A percentile compares a stretch with the other conserved stretches of the same genome.
phyloP scores from a whole-genome alignment of 2,888 invertebrate genomes.

The Cerastoderma edule region DNA sequence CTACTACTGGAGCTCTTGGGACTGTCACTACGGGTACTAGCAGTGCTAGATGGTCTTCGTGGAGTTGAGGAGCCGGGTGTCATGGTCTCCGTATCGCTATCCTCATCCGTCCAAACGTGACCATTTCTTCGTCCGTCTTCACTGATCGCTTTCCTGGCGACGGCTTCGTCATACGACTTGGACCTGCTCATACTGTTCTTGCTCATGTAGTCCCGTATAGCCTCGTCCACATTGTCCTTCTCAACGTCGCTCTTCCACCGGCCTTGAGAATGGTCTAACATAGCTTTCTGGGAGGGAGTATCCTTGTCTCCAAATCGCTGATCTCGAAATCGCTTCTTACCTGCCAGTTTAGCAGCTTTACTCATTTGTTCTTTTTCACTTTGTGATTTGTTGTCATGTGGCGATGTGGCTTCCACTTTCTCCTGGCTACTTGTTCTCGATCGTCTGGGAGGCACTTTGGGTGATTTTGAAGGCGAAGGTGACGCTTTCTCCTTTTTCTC shows the following conservation, averaged over 20 bases:
- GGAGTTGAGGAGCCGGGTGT: conserved; percentile 66
- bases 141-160: conserved; percentile 68
- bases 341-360: conserved; percentile 75
- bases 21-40: conserved; percentile 73
- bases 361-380: conserved; percentile 58
- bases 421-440: conserved; percentile 34
- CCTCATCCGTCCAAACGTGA: conserved; percentile 72
- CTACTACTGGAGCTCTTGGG: conserved; percentile 74
- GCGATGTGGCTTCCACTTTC: conserved; percentile 24
- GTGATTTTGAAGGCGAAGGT: conserved; percentile 50
- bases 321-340: conserved; percentile 74
- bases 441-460: conserved; percentile 47
- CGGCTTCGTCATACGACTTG: conserved; percentile 79
- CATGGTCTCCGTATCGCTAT: conserved; percentile 73
- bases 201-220: conserved; percentile 67
- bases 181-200: conserved; percentile 77
- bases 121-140: conserved; percentile 74
- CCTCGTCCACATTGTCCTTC: conserved; percentile 74
- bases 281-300: conserved; percentile 56
- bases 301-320: conserved; percentile 77
- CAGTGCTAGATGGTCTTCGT: conserved; percentile 68
- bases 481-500: conserved; percentile 9
- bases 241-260: conserved; percentile 78
- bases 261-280: conserved; percentile 57
- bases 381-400: background rate